A percentile compares a stretch with the other conserved stretches of the same genome.
Conservation (phyloP, 2,113 vertebrate species). For the Cololabis saira region DNA sequence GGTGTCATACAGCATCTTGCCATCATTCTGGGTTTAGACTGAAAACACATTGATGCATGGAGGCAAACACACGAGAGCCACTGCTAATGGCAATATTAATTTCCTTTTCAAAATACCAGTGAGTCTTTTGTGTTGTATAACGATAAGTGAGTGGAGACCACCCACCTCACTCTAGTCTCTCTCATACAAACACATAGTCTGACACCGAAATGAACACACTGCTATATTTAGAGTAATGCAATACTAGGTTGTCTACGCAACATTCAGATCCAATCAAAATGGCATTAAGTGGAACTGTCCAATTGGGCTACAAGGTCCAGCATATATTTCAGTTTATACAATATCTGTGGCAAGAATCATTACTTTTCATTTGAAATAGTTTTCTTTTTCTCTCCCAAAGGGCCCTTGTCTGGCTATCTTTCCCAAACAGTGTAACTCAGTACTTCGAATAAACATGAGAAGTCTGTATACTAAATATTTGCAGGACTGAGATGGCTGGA, state of each 20-base stretch:
- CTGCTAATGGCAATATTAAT: constrained; percentile 83
- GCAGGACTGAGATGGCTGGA: constrained; percentile 79
- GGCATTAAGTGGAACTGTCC: constrained; percentile 77
- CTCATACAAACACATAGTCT: constrained; percentile 52
- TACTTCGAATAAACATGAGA: constrained; percentile 83
- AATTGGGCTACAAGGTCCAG: constrained; percentile 64
- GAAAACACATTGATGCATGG: constrained; percentile 40
- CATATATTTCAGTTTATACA: constrained; percentile 78
- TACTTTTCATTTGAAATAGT: constrained; percentile 80
- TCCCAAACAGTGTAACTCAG: constrained; percentile 84
- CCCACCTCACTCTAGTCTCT: constrained; percentile 84
- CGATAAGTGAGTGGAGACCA: constrained; percentile 88
- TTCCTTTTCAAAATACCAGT: constrained; percentile 91
- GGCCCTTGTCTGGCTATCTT: constrained; percentile 79
- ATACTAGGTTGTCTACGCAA: constrained; percentile 85
- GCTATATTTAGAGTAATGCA: constrained; percentile 85
- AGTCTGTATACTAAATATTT: constrained; percentile 85
- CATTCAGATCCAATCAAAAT: constrained; percentile 80
- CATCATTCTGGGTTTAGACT: constrained; percentile 29
- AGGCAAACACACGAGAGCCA: constrained; percentile 59
- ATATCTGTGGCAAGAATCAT: constrained; percentile 82
- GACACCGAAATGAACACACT: constrained; percentile 28
- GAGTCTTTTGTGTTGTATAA: constrained; percentile 83
- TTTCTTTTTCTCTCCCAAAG: constrained; percentile 77
- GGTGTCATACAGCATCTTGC: constrained; percentile 41